Evolutionary conservation across 1,140 invertebrate genomes (phyloP), one percentile per base, ranked within the genome.

Genomic region (Coenobita brevimanus): DNA sequence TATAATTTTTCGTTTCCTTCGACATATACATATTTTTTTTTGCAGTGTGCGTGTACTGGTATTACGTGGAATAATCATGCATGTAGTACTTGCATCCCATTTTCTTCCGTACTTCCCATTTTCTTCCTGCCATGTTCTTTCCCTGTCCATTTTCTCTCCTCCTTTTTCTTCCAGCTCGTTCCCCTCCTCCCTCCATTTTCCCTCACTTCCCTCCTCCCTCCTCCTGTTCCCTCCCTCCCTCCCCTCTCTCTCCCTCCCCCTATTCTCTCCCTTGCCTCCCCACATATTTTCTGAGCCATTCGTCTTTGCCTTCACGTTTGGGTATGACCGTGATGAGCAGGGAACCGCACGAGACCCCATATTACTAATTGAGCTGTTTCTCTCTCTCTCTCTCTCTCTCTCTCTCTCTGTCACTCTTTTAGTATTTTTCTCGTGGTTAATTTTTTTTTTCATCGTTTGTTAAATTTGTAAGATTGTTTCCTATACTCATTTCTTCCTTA

Each of bases 361-460:
- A 71, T 46, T 36, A 6, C 64, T 82, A 82, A 82, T 82, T 82
- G 80, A 82, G 80, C 41, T 82, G 80, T 82, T 33, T 27, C 10
- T 76, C 43, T 76, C 43, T 76, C 41, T 43, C 33, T 43, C 43
- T 76, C 46, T 43, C 57, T 50, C 6, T 24, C 15, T 27, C 13
- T 24, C 8, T 1, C 64, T 27, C 3, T 21, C 3, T 0, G 27
- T 69, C 27, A 13, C 38, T 30, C 8, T 46, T 24, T 46, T 33
- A 4, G 0, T 54, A 21, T 27, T 78, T 10, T 46, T 24, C 10
- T 3, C 21, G 10, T 21, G 43, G 13, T 71, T 43, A 21, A 30
- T 30, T n/a, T 82, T 3, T 30, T 43, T 82, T 27, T 54, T 54
- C 15, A n/a, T 79, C 46, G 15, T 17, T 2, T 73, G 24, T 6